Evolutionary conservation across 2,888 invertebrate species (phyloP).

Genomic region (Ormyrus pomaceus): DNA sequence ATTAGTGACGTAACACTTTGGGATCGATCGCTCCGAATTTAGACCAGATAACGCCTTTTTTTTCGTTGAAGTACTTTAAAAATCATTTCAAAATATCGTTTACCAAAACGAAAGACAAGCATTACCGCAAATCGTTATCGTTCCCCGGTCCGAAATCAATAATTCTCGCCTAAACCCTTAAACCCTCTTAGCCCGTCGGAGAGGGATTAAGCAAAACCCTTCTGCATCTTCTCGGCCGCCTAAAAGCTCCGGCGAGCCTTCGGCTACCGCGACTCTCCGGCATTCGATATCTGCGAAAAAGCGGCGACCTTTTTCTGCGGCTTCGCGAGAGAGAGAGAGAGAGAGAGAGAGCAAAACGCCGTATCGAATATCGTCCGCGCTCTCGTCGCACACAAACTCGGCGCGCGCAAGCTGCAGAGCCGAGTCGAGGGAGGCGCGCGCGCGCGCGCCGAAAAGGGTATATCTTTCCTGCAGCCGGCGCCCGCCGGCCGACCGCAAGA

Average conservation of each 20-base stretch:
- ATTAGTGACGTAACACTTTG: too few species aligned
- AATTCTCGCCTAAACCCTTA: conserved; percentile 5
- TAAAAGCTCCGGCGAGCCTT: not conserved
- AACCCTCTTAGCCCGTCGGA: not conserved
- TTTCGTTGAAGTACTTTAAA: too few species aligned
- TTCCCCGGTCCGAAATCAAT: not conserved
- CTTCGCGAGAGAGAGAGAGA: conserved; percentile 34
- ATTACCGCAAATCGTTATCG: too few species aligned
- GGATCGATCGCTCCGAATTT: too few species aligned
- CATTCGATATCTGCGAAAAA: conserved; percentile 34
- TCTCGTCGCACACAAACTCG: conserved; percentile 13
- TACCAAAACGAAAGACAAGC: too few species aligned
- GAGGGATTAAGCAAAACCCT: not conserved
- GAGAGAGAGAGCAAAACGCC: conserved; percentile 38
- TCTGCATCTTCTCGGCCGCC: not conserved
- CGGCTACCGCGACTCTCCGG: not conserved
- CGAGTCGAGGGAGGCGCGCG: not conserved
- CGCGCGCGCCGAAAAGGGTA: not conserved
- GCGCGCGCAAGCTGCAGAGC: not conserved
- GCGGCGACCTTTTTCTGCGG: conserved; percentile 38
- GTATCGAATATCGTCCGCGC: conserved; percentile 40
- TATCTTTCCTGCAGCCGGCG: conserved; percentile 63
- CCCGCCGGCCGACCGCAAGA: conserved; percentile 67
- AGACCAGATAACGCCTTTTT: too few species aligned
- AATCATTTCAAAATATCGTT: too few species aligned